These are phyloP conservation scores for Ammospiza maritima DNA, from an alignment of 2,797 vertebrate species.

Conservation along the genomic window DNA sequence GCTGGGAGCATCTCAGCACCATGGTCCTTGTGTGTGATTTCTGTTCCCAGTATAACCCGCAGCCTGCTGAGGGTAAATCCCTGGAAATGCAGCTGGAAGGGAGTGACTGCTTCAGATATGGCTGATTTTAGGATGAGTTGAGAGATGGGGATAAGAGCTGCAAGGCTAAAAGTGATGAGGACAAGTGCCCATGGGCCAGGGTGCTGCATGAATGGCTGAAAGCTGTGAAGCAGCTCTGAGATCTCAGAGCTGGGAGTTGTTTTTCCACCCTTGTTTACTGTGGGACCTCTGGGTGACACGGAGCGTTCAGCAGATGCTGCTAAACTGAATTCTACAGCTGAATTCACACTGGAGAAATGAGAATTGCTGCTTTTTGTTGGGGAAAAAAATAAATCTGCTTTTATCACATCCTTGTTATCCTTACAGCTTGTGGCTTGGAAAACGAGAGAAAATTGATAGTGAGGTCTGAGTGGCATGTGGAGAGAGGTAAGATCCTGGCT, in stretches of 20 bases:
- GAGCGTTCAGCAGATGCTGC: neutral
- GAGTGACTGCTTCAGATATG: neutral
- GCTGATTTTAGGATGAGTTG: neutral
- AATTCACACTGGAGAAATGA: neutral
- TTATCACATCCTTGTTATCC: neutral
- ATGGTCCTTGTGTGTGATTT: neutral
- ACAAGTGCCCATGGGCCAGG: fast-evolving
- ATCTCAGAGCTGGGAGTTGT: neutral
- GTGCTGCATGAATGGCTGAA: neutral
- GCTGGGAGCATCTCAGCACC: neutral
- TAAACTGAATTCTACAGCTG: neutral
- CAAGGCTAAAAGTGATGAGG: neutral
- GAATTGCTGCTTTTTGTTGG: neutral
- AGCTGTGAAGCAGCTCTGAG: neutral
- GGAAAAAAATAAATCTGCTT: neutral
- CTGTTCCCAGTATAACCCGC: neutral
- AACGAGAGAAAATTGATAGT: neutral
- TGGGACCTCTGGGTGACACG: neutral
- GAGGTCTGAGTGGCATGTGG: neutral
- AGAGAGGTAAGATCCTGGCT: neutral
- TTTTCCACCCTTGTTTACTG: neutral
- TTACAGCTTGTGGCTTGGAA: neutral
- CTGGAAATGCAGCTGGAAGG: neutral
- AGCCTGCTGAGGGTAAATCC: neutral
- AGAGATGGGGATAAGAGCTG: neutral